phyloP scores from a whole-genome alignment of 2,113 vertebrate species.

The Paramisgurnus dabryanus region DNA sequence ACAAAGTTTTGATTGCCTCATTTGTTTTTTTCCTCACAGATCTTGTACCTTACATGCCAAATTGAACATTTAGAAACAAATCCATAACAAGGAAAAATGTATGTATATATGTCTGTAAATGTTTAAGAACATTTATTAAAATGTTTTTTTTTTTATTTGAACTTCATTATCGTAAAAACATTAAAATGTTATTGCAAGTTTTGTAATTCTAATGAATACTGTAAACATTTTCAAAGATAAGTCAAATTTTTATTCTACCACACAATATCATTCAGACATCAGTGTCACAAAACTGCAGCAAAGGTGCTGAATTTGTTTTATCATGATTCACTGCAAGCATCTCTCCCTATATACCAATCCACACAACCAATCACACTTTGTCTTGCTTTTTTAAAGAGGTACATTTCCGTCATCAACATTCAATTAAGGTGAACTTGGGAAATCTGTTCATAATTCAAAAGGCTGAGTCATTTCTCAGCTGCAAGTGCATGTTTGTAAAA shows the following conservation, averaged over 20 bases:
- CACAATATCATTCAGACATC: conserved; percentile 39
- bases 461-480: not conserved
- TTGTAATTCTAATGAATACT: no score
- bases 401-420: conserved; percentile 35
- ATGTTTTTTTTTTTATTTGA: no score
- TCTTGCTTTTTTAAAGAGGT: not conserved
- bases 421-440: not conserved
- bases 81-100: no score
- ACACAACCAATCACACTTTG: not conserved
- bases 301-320: not conserved
- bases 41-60: conserved; percentile 41
- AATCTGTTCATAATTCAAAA: not conserved
- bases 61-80: not conserved
- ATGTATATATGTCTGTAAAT: not conserved
- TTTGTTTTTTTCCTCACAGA: conserved; percentile 56
- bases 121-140: not conserved
- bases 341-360: conserved; percentile 1
- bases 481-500: not conserved
- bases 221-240: not conserved
- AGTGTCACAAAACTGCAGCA: conserved; percentile 19
- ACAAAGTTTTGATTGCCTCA: not conserved
- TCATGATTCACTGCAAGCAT: not conserved
- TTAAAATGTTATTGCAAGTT: no score
- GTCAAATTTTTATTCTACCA: conserved; percentile 42
- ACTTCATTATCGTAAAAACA: no score